These are phyloP conservation scores for Adineta ricciae DNA, from an alignment of 2,888 invertebrate genomes.

Conservation along the genomic window DNA sequence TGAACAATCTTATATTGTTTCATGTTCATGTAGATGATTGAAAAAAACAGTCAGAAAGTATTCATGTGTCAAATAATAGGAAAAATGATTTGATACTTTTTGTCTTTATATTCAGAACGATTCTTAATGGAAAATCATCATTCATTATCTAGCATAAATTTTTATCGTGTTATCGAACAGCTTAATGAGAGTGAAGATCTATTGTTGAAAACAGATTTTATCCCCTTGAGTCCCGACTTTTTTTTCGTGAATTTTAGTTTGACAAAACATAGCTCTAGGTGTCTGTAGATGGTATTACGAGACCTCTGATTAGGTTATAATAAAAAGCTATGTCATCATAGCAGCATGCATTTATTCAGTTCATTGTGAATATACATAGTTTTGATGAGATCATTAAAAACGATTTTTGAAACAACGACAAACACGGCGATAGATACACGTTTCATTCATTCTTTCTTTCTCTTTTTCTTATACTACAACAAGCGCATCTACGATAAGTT, in stretches of 20 bases:
- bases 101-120: too few species aligned
- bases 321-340: background rate
- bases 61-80: too few species aligned
- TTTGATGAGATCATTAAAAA: background rate
- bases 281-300: background rate
- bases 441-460: constrained; percentile 11
- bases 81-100: too few species aligned
- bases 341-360: background rate
- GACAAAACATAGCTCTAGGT: background rate
- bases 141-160: too few species aligned
- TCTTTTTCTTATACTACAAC: background rate
- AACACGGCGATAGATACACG: background rate
- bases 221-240: background rate
- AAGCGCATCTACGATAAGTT: constrained; percentile 15
- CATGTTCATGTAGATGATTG: too few species aligned
- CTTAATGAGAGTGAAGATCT: too few species aligned
- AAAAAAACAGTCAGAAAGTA: too few species aligned
- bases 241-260: background rate
- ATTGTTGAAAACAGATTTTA: background rate
- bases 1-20: too few species aligned
- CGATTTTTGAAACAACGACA: background rate
- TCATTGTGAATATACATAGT: background rate
- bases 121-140: too few species aligned
- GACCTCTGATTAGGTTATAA: background rate
- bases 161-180: too few species aligned